A percentile compares a stretch with the other conserved stretches of the same genome.
Conservation (phyloP, 2,113 vertebrate species). For the Candoia aspera region DNA sequence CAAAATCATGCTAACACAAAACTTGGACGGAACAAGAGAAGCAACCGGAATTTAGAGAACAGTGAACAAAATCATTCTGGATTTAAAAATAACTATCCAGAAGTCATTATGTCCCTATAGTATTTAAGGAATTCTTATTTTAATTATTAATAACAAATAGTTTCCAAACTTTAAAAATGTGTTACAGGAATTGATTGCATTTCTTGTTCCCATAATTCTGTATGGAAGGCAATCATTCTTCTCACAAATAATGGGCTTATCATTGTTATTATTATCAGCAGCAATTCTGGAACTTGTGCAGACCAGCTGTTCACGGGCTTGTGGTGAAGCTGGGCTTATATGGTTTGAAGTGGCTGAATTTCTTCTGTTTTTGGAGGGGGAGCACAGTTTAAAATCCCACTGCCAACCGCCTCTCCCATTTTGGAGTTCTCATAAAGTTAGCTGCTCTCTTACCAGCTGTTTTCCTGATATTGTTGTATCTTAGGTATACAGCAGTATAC, state of each 20-base stretch:
- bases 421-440: background rate
- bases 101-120: background rate
- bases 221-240: background rate
- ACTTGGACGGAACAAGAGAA: background rate
- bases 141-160: background rate
- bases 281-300: background rate
- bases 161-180: background rate
- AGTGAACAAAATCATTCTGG: background rate
- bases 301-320: background rate
- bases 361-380: background rate
- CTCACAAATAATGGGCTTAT: background rate
- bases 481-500: background rate
- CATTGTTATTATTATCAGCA: background rate
- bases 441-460: background rate
- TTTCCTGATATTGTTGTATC: background rate
- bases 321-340: background rate
- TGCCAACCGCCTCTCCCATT: background rate
- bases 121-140: background rate
- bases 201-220: background rate
- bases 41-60: background rate
- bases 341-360: background rate
- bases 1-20: background rate
- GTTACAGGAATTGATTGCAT: background rate
- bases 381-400: background rate
- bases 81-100: background rate